Evolutionary conservation across 2,888 invertebrate genomes (phyloP), one percentile per base, ranked within the genome.

Genomic region (Colostygia pectinataria): DNA sequence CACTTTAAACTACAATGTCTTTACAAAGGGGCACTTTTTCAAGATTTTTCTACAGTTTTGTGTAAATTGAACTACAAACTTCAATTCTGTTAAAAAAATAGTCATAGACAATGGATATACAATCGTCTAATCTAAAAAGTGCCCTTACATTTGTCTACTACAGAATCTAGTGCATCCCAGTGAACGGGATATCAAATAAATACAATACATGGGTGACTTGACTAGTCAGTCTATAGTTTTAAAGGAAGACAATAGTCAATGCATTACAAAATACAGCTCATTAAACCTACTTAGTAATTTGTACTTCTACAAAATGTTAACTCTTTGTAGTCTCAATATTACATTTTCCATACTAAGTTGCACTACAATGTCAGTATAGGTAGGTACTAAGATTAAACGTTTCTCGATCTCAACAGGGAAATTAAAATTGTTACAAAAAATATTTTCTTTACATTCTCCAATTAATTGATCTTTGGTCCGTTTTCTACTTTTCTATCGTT

Each of bases 81-180:
- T 36, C 2, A 2, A 18, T 29, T 29, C 8, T 13, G 6, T 31
- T 14, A 14, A n/a, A 31, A 29, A 29, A 13, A 31, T 14, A 15
- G 14, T 28, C 40, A 43, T 44, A 51, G 34, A 51, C 47, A 38
- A 49, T 57, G 43, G 48, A 43, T 48, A 61, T 18, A 13, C 7
- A 12, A n/a, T 57, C 60, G 10, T 27, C 2, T 8, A 71, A 77
- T 84, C 82, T 72, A 80, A 86, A 82, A 82, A 84, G 84, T 84
- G 86, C 86, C 76, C 72, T 80, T 74, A 83, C 82, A 84, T 63
- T 56, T 60, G 64, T 61, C 63, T 53, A 60, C 68, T 71, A 77
- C 63, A 68, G 73, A 79, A 79, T 75, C 80, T 82, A 89, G 88
- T 89, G 88, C 88, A 89, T 86, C 88, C 88, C 88, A 89, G 88